Conservation (phyloP, 1,140 invertebrate genomes). For the Calosoma granatense region DNA sequence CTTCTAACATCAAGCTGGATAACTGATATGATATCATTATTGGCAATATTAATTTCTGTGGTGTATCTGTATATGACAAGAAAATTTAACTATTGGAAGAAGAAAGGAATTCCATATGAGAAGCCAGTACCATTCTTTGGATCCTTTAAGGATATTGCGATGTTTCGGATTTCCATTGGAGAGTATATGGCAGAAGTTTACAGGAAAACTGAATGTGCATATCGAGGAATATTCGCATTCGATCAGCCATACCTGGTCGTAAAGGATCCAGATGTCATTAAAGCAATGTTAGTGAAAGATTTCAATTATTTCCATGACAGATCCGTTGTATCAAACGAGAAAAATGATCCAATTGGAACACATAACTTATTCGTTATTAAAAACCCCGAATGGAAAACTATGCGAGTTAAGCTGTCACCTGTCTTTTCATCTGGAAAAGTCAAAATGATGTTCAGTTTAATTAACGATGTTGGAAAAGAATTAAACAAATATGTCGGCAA, state of each 20-base stretch:
- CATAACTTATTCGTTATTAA: slow-evolving; percentile 27
- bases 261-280: slow-evolving; percentile 43
- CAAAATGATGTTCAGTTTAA: slow-evolving; percentile 33
- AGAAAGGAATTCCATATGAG: slow-evolving; percentile 30
- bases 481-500: slow-evolving; percentile 23
- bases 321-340: slow-evolving; percentile 34
- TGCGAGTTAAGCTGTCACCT: slow-evolving; percentile 31
- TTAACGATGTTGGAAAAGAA: slow-evolving; percentile 25
- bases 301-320: slow-evolving; percentile 46
- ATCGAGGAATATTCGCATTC: slow-evolving; percentile 31
- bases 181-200: slow-evolving; percentile 24
- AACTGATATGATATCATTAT: not conserved
- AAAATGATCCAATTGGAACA: slow-evolving; percentile 36
- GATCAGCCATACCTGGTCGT: slow-evolving; percentile 28
- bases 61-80: slow-evolving; percentile 20
- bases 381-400: slow-evolving; percentile 30
- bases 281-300: slow-evolving; percentile 42
- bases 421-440: slow-evolving; percentile 35
- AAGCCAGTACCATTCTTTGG: slow-evolving; percentile 31
- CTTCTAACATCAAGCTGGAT: not conserved
- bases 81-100: slow-evolving; percentile 36
- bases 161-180: slow-evolving; percentile 20
- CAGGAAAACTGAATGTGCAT: slow-evolving; percentile 19
- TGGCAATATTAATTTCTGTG: not conserved
- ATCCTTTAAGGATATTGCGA: slow-evolving; percentile 21